Conservation (phyloP, 2,113 vertebrate genomes). For the Anhinga anhinga region DNA sequence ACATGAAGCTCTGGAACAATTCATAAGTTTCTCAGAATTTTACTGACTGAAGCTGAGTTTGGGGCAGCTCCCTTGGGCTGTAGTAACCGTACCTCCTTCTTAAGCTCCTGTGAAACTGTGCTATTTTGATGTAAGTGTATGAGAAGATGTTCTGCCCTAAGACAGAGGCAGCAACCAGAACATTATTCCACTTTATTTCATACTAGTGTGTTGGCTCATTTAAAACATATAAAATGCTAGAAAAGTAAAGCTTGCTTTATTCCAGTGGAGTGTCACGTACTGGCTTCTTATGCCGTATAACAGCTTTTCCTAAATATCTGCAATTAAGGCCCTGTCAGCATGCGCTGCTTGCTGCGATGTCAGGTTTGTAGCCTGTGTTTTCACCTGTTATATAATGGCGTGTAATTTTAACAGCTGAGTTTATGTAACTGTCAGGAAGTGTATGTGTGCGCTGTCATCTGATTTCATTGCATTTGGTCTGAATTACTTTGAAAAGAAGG, state of each 20-base stretch:
- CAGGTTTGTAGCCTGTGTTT: constrained; percentile 39
- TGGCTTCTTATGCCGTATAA: neutral
- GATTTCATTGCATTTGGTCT: neutral
- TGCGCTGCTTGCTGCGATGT: neutral
- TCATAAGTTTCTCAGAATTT: neutral
- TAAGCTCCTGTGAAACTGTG: neutral
- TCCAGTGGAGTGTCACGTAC: neutral
- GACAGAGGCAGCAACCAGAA: neutral
- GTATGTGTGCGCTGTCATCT: neutral
- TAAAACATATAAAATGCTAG: neutral
- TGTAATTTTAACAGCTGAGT: constrained; percentile 48
- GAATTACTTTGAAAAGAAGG: neutral
- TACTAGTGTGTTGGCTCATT: neutral
- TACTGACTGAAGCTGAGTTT: neutral
- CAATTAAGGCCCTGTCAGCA: neutral
- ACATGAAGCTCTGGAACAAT: neutral
- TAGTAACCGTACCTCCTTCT: neutral
- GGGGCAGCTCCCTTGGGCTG: neutral
- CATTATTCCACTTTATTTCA: neutral
- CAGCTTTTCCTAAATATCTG: neutral
- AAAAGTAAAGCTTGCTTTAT: neutral
- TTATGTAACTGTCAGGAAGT: constrained; percentile 10
- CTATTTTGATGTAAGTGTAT: neutral
- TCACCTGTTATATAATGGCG: constrained; percentile 42
- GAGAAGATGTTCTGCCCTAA: neutral